Evolutionary conservation across 1,140 invertebrate species (phyloP), one percentile per base, ranked within the genome.

Genomic region (Ceratitis capitata): DNA sequence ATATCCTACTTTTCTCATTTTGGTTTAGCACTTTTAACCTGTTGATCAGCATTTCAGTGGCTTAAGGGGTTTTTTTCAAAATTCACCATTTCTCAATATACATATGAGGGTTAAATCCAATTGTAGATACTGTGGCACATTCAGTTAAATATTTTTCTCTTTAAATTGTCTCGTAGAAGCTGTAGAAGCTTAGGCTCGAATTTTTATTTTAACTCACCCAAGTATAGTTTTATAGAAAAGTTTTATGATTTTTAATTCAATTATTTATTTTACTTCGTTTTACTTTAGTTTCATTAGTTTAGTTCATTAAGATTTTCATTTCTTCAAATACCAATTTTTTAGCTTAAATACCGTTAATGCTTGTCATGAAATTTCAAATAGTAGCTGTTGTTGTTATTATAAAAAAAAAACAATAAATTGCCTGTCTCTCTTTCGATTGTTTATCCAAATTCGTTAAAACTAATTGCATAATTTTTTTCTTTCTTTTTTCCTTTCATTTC

Each of bases 401-500:
- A 45, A 78, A 45, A 78, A 78, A 45, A 45, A 39, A 10, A 45
- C 42, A 45, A 78, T 45, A 45, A 45, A 78, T 23, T 78, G 69
- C 69, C 69, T 78, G 69, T 39, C 32, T 78, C 19, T 56, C 51
- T 56, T 9, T 45, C 69, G 69, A 78, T 78, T 78, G 51, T 78
- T 78, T 23, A 78, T 78, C 69, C 42, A 78, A 78, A 78, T 78
- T 78, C 69, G 69, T 78, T 78, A 78, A 78, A 78, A 78, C 69
- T 78, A 78, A 78, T 78, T 78, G 69, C 69, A 78, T 78, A 78
- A 78, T 78, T 78, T 78, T 58, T 64, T 78, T 78, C 69, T 78
- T 78, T 78, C 69, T 78, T 78, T 74, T 61, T 69, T 69, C 61
- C 69, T 78, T 78, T 78, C 69, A 78, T 78, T 78, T 78, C 69